These are phyloP conservation scores for Paragorgia papillata DNA, from an alignment of 92 coral and sea anemone species.

Conservation along the genomic window DNA sequence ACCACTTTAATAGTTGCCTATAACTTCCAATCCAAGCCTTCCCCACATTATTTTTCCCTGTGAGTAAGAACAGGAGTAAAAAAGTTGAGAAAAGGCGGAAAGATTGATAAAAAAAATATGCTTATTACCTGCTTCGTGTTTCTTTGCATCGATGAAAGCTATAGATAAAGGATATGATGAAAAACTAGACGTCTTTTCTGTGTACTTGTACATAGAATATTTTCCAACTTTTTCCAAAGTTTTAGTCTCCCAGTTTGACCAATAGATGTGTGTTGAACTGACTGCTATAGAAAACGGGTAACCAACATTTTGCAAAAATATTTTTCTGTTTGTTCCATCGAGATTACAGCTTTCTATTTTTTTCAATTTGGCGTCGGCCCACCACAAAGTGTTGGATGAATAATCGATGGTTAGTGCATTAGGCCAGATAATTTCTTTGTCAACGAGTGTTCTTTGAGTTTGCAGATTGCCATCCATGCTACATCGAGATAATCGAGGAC, in stretches of 20 bases:
- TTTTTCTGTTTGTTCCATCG: conserved; percentile 45
- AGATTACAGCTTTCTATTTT: conserved; percentile 59
- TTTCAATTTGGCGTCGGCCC: conserved; percentile 58
- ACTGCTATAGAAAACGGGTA: conserved; percentile 59
- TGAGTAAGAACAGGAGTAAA: too few relatives aligned
- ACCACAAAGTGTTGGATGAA: conserved; percentile 40
- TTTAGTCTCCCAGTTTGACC: conserved; percentile 57
- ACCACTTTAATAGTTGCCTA: too few relatives aligned
- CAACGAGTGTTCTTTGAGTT: conserved; percentile 43
- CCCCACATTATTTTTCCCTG: too few relatives aligned
- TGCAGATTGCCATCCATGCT: conserved; percentile 47
- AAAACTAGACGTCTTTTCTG: background rate
- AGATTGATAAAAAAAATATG: too few relatives aligned
- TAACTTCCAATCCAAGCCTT: too few relatives aligned
- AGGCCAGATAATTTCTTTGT: conserved; percentile 50
- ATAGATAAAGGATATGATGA: conserved; percentile 37
- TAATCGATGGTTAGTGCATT: conserved; percentile 58
- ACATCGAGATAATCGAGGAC: conserved; percentile 52
- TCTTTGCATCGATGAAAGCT: conserved; percentile 29
- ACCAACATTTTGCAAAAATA: conserved; percentile 25
- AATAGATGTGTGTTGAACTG: conserved; percentile 44
- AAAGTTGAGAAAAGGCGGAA: too few relatives aligned
- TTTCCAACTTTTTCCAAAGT: conserved; percentile 18
- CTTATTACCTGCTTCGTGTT: conserved; percentile 22
- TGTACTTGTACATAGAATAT: background rate